Conservation (phyloP, 2,797 vertebrate species). For the Rallus crepitans region DNA sequence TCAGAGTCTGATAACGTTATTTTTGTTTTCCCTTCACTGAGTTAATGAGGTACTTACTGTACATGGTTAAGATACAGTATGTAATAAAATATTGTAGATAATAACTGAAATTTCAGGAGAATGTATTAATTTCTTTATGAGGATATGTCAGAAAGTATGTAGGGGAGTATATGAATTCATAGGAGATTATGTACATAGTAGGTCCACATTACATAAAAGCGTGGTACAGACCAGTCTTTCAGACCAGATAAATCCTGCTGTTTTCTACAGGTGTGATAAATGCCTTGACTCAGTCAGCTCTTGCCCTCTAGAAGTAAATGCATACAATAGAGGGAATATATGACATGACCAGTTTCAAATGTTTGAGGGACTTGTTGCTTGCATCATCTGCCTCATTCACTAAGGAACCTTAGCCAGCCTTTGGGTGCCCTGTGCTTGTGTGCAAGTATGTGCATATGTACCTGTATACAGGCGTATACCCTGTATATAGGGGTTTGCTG, state of each 20-base stretch:
- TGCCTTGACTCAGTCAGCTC: not conserved
- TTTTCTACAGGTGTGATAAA: not conserved
- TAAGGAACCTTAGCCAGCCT: not conserved
- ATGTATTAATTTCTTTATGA: not conserved
- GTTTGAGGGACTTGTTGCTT: not conserved
- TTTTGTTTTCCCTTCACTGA: not conserved
- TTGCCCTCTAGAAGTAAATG: not conserved
- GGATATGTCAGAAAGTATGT: too few species aligned
- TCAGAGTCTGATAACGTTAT: not conserved
- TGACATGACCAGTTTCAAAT: not conserved
- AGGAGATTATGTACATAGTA: not conserved
- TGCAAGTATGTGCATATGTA: not conserved
- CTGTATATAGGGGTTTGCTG: not conserved
- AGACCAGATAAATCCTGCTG: not conserved
- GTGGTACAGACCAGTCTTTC: not conserved
- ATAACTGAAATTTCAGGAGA: not conserved
- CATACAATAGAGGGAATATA: not conserved
- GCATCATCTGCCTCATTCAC: not conserved
- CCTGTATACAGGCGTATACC: fast-evolving
- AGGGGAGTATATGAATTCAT: not conserved
- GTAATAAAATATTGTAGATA: not conserved
- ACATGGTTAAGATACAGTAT: not conserved
- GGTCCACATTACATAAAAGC: not conserved
- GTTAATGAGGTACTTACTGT: not conserved
- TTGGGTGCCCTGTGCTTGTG: not conserved